A percentile compares a stretch with the other conserved stretches of the same genome.
These are phyloP conservation scores for Steatocranus sp. DNA, from an alignment of 2,797 vertebrate genomes.

Conservation along the genomic window DNA sequence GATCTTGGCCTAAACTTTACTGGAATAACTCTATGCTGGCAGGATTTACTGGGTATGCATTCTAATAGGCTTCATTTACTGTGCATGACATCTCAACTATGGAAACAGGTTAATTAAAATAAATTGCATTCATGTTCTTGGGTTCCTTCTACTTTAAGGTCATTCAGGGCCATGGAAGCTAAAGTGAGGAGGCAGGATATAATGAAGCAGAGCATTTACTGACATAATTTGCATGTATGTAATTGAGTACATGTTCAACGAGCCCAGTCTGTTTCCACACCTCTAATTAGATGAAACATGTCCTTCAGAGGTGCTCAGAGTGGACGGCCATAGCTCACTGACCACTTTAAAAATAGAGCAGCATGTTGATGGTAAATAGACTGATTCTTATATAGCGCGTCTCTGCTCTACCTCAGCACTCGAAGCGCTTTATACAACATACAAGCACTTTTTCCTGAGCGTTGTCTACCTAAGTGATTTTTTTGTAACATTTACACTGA, in stretches of 20 bases:
- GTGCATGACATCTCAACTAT: not conserved
- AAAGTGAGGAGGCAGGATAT: not conserved
- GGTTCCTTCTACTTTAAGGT: not conserved
- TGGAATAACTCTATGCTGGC: not conserved
- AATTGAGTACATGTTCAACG: not conserved
- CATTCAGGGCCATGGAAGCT: rapidly evolving
- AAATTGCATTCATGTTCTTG: not conserved
- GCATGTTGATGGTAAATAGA: not conserved
- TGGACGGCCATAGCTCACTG: rapidly evolving
- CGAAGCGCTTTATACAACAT: not conserved
- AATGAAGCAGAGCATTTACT: rapidly evolving
- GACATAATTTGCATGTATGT: rapidly evolving
- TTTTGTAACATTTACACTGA: not conserved
- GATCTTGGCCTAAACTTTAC: not conserved
- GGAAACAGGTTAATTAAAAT: not conserved
- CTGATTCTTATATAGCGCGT: rapidly evolving
- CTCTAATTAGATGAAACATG: not conserved
- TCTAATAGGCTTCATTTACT: not conserved
- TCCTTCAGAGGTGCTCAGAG: not conserved
- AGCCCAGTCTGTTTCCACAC: not conserved
- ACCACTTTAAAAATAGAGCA: not conserved
- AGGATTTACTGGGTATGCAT: not conserved
- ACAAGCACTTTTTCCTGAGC: rapidly evolving
- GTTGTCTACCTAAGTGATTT: not conserved
- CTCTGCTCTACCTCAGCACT: not conserved